Evolutionary conservation across 2,113 vertebrate genomes (phyloP).

Genomic region (Zosterops borbonicus): DNA sequence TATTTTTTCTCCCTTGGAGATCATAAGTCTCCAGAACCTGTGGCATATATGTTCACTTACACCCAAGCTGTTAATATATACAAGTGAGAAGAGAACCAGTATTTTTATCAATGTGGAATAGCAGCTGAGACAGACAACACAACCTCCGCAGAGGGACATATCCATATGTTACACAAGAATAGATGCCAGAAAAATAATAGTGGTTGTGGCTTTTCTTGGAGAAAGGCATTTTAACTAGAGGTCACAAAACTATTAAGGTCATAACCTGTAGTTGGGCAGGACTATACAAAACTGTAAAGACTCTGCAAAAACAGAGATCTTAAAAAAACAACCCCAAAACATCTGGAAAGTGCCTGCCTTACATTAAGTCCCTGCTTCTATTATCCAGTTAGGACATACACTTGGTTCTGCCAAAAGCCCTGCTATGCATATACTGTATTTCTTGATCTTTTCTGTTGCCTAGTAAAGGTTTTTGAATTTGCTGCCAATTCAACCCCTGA

Average conservation of each 20-base stretch:
- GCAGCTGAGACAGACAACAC: constrained; percentile 67
- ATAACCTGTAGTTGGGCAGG: not conserved
- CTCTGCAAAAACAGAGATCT: not conserved
- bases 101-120: constrained; percentile 69
- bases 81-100: constrained; percentile 52
- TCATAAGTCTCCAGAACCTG: constrained; percentile 44
- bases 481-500: constrained; percentile 31
- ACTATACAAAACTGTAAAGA: not conserved
- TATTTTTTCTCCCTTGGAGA: constrained; percentile 43
- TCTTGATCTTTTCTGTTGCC: constrained; percentile 38
- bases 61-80: constrained; percentile 63
- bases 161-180: constrained; percentile 50
- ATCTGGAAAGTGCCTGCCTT: not conserved
- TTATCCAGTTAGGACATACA: not conserved
- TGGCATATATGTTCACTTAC: constrained; percentile 56
- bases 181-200: constrained; percentile 51
- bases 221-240: not conserved
- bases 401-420: not conserved
- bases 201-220: not conserved
- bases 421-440: not conserved
- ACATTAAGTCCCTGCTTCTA: not conserved
- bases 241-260: not conserved
- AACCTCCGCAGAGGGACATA: constrained; percentile 52
- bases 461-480: constrained; percentile 39
- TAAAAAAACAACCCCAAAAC: not conserved